These are phyloP conservation scores for Hetaerina titia DNA, from an alignment of 2,888 invertebrate species.

Conservation along the genomic window DNA sequence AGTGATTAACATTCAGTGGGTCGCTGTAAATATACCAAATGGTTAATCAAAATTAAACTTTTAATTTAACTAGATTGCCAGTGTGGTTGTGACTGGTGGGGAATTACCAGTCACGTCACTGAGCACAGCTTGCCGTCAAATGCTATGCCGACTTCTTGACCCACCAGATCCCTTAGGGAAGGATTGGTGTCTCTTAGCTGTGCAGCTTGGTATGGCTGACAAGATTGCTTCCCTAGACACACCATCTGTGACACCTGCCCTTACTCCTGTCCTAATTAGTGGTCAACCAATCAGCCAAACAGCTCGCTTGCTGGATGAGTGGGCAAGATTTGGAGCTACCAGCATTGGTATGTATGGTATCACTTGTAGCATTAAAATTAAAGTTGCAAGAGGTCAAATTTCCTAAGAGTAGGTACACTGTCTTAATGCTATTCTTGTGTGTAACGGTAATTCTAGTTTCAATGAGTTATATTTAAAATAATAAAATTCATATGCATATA, in stretches of 20 bases:
- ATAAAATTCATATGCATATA: too few species aligned
- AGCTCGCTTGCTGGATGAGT: slow-evolving; percentile 77
- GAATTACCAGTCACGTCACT: slow-evolving; percentile 82
- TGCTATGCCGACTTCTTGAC: slow-evolving; percentile 84
- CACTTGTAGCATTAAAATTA: neutral
- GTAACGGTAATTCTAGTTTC: too few species aligned
- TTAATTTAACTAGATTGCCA: slow-evolving; percentile 69
- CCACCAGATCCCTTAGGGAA: slow-evolving; percentile 86
- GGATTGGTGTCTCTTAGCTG: slow-evolving; percentile 88
- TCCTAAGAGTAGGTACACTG: too few species aligned
- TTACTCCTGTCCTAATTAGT: slow-evolving; percentile 68
- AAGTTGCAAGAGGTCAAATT: too few species aligned
- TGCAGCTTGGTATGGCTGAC: slow-evolving; percentile 83
- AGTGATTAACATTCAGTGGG: too few species aligned
- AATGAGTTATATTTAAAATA: too few species aligned
- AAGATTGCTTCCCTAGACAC: slow-evolving; percentile 78
- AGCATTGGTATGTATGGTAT: slow-evolving; percentile 73
- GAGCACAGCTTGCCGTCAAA: slow-evolving; percentile 80
- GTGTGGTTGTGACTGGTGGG: slow-evolving; percentile 77
- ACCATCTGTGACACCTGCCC: slow-evolving; percentile 71
- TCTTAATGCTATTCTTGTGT: too few species aligned
- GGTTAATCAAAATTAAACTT: neutral
- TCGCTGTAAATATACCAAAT: too few species aligned
- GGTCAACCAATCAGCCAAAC: slow-evolving; percentile 72
- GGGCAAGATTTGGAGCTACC: slow-evolving; percentile 76